Evolutionary conservation across 2,797 vertebrate genomes (phyloP), one percentile per base, ranked within the genome.

Genomic region (Mionectes olivaceus): DNA sequence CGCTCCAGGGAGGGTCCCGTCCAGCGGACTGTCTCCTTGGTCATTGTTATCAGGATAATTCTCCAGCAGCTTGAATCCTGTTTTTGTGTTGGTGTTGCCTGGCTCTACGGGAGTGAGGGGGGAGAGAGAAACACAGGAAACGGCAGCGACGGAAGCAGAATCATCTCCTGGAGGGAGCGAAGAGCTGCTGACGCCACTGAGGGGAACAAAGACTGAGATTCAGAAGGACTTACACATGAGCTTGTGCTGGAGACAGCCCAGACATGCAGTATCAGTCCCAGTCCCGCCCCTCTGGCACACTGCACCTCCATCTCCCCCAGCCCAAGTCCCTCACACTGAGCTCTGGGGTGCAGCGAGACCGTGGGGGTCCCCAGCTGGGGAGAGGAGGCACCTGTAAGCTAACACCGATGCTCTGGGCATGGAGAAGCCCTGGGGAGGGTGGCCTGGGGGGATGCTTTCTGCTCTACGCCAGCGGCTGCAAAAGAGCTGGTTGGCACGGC

Each of bases 41-140:
- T 73, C 92, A 94, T 96, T 96, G 94, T 96, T 96, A 96, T 96
- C 94, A 64, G 93, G 47, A 80, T 93, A 89, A 70, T 93, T 95
- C 94, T 92, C 52, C 79, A 95, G 91, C 93, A 94, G 71, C 87
- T 96, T 1, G n/a, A 94, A 97, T 97, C 97, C 96, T 97, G 96
- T 97, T 97, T 97, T 97, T 95, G 91, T 96, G 89, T 70, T 33
- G 53, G 81, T 94, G 91, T 90, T 96, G 95, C 94, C 83, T 93
- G 89, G 80, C 92, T 74, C 82, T 95, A 67, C 13, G 0, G 93
- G 91, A 87, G 79, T 4, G 61, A 93, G 93, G 23, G 55, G 93
- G 91, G 84, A 85, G 87, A 89, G 83, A 91, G 94, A 96, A 97
- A 96, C 86, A 96, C 94, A 96, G 97, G 97, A 97, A 97, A 95